Evolutionary conservation across 2,888 invertebrate species (phyloP), one percentile per base, ranked within the genome.

Genomic region (Nephrotoma guestfalica): DNA sequence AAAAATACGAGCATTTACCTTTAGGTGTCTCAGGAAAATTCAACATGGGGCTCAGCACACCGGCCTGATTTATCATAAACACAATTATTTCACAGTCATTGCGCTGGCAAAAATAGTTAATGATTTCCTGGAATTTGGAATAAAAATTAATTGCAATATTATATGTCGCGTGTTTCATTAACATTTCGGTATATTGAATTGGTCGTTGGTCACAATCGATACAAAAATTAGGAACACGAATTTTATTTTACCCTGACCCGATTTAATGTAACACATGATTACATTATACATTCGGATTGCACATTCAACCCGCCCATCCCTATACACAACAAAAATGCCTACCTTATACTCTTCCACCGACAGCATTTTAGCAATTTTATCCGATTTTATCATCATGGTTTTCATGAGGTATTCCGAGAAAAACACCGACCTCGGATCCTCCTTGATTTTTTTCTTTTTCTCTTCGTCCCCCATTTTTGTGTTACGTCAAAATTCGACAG

Each of bases 351-450:
- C 96, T 45, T 94, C 94, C 84, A 91, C 92, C 6, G 92, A 91
- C 86, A 96, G 94, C 93, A 97, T 95, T 91, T 96, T 97, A 41
- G 92, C 90, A 96, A 97, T 97, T 93, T 95, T 96, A 87, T 97
- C 97, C 86, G 93, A 91, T 91, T 97, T 97, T 87, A 96, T 91
- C 90, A 95, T 95, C 88, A 96, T 93, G 0, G 95, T 92, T 89
- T 93, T 94, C 11, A 93, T 90, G 51, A 96, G 90, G 90, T 94
- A 96, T 89, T 95, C 94, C 84, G 94, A 93, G 85, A 97, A 92
- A 90, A 96, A 97, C 88, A 96, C 95, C 85, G 96, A 91, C 30
- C 97, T 93, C 85, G 92, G 91, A 91, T 97, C 97, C 45, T 93
- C 92, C 1, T 93, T 93, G 15, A 40, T 41, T 86, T 86, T 86